These are phyloP conservation scores for Mylabris phalerata DNA, from an alignment of 1,140 invertebrate genomes.

Conservation along the genomic window DNA sequence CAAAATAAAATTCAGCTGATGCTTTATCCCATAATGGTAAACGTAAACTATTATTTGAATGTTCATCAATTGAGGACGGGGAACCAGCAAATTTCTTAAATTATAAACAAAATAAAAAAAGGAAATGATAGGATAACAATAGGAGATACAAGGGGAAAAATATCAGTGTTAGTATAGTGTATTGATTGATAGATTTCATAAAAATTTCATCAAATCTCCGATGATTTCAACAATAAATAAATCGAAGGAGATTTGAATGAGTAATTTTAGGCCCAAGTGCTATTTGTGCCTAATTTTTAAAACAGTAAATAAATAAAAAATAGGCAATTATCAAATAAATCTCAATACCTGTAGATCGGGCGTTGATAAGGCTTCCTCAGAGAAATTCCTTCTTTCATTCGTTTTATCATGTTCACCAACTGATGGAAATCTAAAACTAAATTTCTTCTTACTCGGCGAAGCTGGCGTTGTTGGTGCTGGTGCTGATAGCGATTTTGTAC, in stretches of 20 bases:
- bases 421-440: conserved; percentile 76
- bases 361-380: conserved; percentile 82
- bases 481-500: conserved; percentile 79
- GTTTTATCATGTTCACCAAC: conserved; percentile 50
- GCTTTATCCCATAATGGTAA: conserved; percentile 65
- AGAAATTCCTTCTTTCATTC: conserved; percentile 73
- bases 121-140: conserved; percentile 12
- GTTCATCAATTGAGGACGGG: conserved; percentile 36
- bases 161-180: conserved; percentile 34
- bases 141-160: conserved; percentile 24
- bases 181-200: conserved; percentile 2
- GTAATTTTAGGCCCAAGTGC: neutral
- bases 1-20: conserved; percentile 65
- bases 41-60: conserved; percentile 43
- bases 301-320: neutral
- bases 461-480: conserved; percentile 60
- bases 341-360: conserved; percentile 75
- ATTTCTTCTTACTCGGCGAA: conserved; percentile 77
- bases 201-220: conserved; percentile 2
- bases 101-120: conserved; percentile 4
- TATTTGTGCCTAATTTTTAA: neutral
- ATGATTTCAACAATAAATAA: too few species aligned
- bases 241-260: too few species aligned
- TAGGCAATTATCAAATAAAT: neutral
- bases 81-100: conserved; percentile 34